These are phyloP conservation scores for Bellardia bayeri DNA, from an alignment of 2,888 invertebrate genomes.

Conservation along the genomic window DNA sequence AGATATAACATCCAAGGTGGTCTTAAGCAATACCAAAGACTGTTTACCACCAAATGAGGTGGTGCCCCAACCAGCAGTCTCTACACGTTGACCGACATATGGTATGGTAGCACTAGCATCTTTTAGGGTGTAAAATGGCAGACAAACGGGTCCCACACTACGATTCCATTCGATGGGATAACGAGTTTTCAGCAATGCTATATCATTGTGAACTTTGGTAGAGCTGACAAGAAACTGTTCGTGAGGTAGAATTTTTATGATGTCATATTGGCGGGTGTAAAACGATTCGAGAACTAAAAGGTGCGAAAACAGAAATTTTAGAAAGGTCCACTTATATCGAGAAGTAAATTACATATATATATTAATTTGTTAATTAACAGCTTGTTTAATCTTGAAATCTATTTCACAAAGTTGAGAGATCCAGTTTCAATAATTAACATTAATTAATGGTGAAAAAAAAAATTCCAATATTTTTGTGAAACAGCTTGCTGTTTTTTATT, in stretches of 20 bases:
- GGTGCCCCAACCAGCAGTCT: constrained; percentile 86
- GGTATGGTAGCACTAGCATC: constrained; percentile 71
- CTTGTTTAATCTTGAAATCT: too few species aligned
- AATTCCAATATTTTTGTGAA: too few species aligned
- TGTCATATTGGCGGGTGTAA: constrained; percentile 84
- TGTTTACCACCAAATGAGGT: constrained; percentile 85
- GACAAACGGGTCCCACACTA: constrained; percentile 87
- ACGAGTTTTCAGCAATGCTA: constrained; percentile 85
- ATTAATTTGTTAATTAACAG: too few species aligned
- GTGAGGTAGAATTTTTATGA: constrained; percentile 84
- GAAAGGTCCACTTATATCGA: too few species aligned
- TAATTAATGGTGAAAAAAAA: too few species aligned
- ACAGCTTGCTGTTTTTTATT: not conserved
- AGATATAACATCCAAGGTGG: constrained; percentile 84
- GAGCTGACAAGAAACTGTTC: constrained; percentile 78
- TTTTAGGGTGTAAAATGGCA: constrained; percentile 83
- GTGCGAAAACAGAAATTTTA: not conserved
- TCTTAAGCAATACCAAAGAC: constrained; percentile 85
- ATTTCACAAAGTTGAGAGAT: too few species aligned
- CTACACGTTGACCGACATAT: constrained; percentile 83
- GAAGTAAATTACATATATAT: too few species aligned
- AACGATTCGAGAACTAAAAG: constrained; percentile 77
- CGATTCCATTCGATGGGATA: constrained; percentile 84
- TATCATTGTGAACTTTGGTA: constrained; percentile 84
- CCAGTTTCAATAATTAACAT: too few species aligned